Base-by-base conservation (phyloP, 2,888 invertebrate genomes). In the Malthinus seriepunctatus region DNA sequence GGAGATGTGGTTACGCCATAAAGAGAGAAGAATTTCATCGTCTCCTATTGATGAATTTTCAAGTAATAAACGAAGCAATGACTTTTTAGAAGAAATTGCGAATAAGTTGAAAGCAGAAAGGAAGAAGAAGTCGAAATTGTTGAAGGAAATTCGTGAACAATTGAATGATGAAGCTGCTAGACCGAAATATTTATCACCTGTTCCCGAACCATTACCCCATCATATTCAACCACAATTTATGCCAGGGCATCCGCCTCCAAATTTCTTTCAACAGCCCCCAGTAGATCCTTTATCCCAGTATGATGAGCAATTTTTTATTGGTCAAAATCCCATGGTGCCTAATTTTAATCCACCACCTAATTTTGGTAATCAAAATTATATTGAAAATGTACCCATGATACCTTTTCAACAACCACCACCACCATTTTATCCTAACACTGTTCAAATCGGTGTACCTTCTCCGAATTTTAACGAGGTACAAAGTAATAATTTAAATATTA, bases 1-100 rank as follows among this genome's bases (percentile, higher is more conserved):
- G 14, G 64, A 64, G 37, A 52, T 55, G 46, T 64, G 64, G 64
- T 37, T 64, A 32, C 58, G 62, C 1, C 50, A 56, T 33, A 51
- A 45, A 42, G 1, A 10, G 3, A 11, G 32, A 31, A 56, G 10
- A 5, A 2, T 23, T 32, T 49, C 49, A 8, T 51, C 31, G 10
- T 52, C 57, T 2, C 50, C 55, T 3, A 35, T 49, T 12, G 44
- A 46, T 14, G 53, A 45, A 5, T n/a, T 33, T 46, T 7, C 5
- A 33, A 47, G 35, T 15, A 45, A 32, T 5, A 33, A 42, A 39
- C 12, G 32, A 37, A 50, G 39, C 4, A 44, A 35, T 7, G 38
- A 45, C 33, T 78, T 79, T 62, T 59, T 79, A 50, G 75, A 79
- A 55, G 78, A 79, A 65, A 65, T 79, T 32, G 72, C 73, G 9